phyloP scores from a whole-genome alignment of 2,113 vertebrate genomes.

The Nothocercus nigrocapillus region DNA sequence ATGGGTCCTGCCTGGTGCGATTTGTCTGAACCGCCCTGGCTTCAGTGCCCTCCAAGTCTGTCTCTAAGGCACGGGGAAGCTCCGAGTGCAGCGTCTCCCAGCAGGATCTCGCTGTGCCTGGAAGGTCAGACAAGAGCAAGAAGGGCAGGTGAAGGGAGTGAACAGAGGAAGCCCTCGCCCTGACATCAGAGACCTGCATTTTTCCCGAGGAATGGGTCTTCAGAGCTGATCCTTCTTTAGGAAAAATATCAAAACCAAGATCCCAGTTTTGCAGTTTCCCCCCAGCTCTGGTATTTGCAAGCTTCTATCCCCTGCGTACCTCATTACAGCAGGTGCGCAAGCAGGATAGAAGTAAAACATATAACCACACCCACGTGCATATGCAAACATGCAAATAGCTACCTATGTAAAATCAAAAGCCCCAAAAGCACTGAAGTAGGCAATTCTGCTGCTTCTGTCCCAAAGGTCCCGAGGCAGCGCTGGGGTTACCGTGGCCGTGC shows the following conservation, averaged over 20 bases:
- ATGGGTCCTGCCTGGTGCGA: accelerated
- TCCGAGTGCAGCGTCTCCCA: neutral
- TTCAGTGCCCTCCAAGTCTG: neutral
- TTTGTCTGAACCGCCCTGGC: neutral
- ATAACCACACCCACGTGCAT: neutral
- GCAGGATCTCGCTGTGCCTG: neutral
- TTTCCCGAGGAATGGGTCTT: neutral
- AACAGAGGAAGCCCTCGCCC: accelerated
- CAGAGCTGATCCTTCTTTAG: neutral
- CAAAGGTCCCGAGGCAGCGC: too few relatives aligned
- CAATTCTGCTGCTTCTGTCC: neutral
- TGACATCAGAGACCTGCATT: accelerated
- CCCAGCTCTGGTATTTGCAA: neutral
- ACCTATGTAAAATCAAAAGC: neutral
- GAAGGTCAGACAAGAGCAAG: neutral
- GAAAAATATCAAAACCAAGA: neutral
- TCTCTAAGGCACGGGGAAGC: neutral
- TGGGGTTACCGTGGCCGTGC: too few relatives aligned
- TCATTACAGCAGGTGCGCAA: neutral
- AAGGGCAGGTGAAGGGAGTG: neutral
- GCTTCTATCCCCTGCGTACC: accelerated
- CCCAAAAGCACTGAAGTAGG: neutral
- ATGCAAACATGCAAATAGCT: neutral
- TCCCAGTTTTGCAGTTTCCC: neutral
- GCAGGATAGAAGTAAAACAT: accelerated